Evolutionary conservation across 2,797 vertebrate species (phyloP), one percentile per base, ranked within the genome.

Genomic region (Phoebastria nigripes): DNA sequence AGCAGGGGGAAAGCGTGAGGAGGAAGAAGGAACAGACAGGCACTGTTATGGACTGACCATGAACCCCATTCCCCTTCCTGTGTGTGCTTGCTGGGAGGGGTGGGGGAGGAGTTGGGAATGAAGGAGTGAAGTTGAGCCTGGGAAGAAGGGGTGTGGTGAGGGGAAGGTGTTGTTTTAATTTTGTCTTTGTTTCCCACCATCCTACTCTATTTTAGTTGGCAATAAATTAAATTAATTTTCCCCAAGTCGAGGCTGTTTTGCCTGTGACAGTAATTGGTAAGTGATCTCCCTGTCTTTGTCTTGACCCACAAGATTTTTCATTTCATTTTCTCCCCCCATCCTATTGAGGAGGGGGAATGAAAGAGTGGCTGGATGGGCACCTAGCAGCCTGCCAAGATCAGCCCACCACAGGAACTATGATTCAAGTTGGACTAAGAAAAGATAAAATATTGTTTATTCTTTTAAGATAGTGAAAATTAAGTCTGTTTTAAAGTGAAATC

Each of bases 11-110:
- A 81, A 61, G 31, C 10, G 11, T 37, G 37, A 37, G 35, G 51
- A 87, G 16, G 11, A 92, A 87, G 42, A 31, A 66, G 6, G 13
- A 0, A 0, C 24, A 61, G 25, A 62, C 8, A 78, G 17, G 6
- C 5, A 6, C 7, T 59, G 12, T 28, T 69, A 35, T 31, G 16
- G 26, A 42, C 20, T 35, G 42, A 22, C 3, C 4, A 3, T 7
- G 6, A 72, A 18, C 8, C 2, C 6, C 6, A 15, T 31, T 82
- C 20, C 4, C 17, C 33, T 62, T 66, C 11, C 39, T 12, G 7
- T 12, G 12, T 78, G 8, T 1, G 3, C 28, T 28, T 28, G 3
- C 12, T 12, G 1, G 4, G 28, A 78, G 17, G 6, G 19, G 13
- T 12, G 7, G 35, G 22, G 5, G 6, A 79, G 33, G 15, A 67